These are phyloP conservation scores for Oxyscelio sp. DNA, from an alignment of 2,888 invertebrate species.

Conservation along the genomic window DNA sequence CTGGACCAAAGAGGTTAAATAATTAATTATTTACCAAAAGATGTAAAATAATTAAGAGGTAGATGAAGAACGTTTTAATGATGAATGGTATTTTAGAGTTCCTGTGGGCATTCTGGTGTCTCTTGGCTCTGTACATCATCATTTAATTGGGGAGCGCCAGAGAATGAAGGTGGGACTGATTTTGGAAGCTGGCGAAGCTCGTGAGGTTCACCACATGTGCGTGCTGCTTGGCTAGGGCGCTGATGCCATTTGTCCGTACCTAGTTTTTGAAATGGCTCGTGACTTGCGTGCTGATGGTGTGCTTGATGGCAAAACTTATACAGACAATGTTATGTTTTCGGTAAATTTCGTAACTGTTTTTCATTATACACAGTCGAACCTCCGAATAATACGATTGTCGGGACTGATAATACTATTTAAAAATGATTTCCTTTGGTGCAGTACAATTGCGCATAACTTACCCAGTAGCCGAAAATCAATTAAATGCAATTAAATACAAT, in stretches of 20 bases:
- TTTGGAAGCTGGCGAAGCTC: constrained; percentile 98
- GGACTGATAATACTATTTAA: no score
- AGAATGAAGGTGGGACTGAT: constrained; percentile 98
- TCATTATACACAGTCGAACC: no score
- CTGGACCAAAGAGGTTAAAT: constrained; percentile 89
- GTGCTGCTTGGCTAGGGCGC: constrained; percentile 98
- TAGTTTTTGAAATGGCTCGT: constrained; percentile 97
- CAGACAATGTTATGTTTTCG: constrained; percentile 94
- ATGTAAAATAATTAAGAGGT: no score
- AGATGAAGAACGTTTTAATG: no score
- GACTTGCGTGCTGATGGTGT: constrained; percentile 96
- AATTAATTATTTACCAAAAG: no score
- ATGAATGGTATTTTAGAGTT: no score
- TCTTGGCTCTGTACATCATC: constrained; percentile 98
- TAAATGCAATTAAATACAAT: no score
- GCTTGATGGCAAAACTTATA: constrained; percentile 91
- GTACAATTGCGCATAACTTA: no score
- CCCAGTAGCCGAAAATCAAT: no score
- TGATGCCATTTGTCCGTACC: constrained; percentile 98
- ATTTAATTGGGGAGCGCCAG: constrained; percentile 97
- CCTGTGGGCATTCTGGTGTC: constrained; percentile 95
- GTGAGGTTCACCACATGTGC: constrained; percentile 98
- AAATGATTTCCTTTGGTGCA: no score
- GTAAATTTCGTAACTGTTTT: no score
- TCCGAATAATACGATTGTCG: no score